A percentile compares a stretch with the other conserved stretches of the same genome.
phyloP scores from a whole-genome alignment of 2,113 vertebrate genomes.

The Collichthys lucidus region DNA sequence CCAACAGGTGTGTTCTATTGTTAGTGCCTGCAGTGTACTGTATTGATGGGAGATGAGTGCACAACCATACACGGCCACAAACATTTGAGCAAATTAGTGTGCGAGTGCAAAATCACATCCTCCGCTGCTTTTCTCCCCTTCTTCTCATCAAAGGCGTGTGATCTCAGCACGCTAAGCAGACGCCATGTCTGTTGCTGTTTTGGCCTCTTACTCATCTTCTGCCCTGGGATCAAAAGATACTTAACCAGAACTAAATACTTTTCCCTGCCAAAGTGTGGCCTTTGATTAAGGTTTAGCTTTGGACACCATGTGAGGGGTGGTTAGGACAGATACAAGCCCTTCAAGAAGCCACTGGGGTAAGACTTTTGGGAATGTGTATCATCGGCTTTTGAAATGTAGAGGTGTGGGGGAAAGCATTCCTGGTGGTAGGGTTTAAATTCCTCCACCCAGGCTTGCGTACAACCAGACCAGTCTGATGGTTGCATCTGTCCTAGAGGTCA shows the following conservation, averaged over 20 bases:
- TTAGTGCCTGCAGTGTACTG: constrained; percentile 59
- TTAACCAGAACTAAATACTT: constrained; percentile 36
- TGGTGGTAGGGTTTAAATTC: constrained; percentile 65
- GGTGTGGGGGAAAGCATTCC: constrained; percentile 56
- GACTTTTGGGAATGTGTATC: constrained; percentile 58
- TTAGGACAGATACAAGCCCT: constrained; percentile 47
- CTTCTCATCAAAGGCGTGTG: constrained; percentile 40
- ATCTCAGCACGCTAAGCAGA: constrained; percentile 30
- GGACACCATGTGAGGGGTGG: constrained; percentile 35
- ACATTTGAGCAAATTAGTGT: constrained; percentile 36
- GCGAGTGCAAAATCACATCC: constrained; percentile 35
- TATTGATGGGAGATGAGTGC: constrained; percentile 33
- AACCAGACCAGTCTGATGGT: constrained; percentile 38
- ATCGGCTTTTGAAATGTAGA: constrained; percentile 63
- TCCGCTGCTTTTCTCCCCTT: constrained; percentile 33
- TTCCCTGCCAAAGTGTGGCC: constrained; percentile 19
- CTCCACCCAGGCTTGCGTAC: constrained; percentile 40
- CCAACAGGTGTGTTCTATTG: constrained; percentile 83
- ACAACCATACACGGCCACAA: constrained; percentile 65
- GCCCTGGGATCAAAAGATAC: constrained; percentile 43
- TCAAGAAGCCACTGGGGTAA: constrained; percentile 39
- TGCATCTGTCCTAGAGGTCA: constrained; percentile 65
- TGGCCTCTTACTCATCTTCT: constrained; percentile 49
- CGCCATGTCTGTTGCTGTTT: constrained; percentile 36
- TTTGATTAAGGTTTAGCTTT: constrained; percentile 54